These are phyloP conservation scores for Schizaphis graminum DNA, from an alignment of 2,888 invertebrate species.

Conservation along the genomic window DNA sequence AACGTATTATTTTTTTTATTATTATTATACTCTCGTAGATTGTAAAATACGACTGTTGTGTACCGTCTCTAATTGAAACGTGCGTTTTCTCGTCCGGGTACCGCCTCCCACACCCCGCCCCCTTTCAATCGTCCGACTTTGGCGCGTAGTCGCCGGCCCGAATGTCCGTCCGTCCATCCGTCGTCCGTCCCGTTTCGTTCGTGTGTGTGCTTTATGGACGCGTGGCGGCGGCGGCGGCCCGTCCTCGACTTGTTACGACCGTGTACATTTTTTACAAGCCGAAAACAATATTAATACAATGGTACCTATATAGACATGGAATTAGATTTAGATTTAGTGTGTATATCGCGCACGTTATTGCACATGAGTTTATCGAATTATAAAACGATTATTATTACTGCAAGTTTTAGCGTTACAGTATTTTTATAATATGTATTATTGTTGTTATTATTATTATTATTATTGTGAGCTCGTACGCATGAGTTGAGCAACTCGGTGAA, in stretches of 20 bases:
- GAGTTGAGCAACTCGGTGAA: slow-evolving; percentile 36
- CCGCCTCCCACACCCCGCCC: slow-evolving; percentile 4
- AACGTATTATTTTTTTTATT: slow-evolving; percentile 42
- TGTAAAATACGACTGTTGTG: background rate
- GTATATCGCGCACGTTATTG: background rate
- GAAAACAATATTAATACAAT: background rate
- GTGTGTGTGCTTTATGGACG: background rate
- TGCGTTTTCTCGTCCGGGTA: slow-evolving; percentile 51
- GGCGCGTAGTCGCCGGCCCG: background rate
- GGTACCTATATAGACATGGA: background rate
- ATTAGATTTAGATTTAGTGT: background rate
- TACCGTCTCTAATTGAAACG: slow-evolving; percentile 53
- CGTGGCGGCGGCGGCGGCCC: background rate
- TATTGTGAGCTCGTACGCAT: background rate
- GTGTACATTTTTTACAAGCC: background rate
- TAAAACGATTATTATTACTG: slow-evolving; percentile 57
- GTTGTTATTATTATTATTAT: background rate
- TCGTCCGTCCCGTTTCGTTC: background rate
- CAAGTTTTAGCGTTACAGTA: slow-evolving; percentile 18
- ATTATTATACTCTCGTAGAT: background rate
- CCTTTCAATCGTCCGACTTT: background rate
- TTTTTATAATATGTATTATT: background rate
- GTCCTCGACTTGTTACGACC: background rate
- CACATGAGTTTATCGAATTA: slow-evolving; percentile 44
- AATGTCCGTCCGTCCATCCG: slow-evolving; percentile 8